Evolutionary conservation across 2,797 vertebrate genomes (phyloP).

Genomic region (Pipistrellus pygmaeus): DNA sequence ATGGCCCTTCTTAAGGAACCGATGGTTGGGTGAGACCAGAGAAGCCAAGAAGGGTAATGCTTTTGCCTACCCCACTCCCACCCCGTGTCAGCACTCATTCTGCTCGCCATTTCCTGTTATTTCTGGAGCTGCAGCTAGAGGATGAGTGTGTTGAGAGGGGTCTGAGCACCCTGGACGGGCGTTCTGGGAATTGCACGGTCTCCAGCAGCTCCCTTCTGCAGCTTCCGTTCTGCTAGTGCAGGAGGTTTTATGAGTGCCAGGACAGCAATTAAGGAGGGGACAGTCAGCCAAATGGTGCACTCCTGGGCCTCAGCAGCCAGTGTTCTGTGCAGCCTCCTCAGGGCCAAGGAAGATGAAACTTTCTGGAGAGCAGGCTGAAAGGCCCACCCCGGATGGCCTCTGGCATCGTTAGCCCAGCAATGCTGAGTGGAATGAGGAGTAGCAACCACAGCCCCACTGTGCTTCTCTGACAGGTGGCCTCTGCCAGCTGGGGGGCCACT

Average conservation of each 20-base stretch:
- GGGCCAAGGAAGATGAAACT: slow-evolving; percentile 23
- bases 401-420: not conserved
- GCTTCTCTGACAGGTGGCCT: not conserved
- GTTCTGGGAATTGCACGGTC: not conserved
- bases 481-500: not conserved
- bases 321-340: not conserved
- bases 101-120: not conserved
- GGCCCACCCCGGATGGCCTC: not conserved
- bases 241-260: slow-evolving; percentile 29
- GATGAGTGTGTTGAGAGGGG: not conserved
- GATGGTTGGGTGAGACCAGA: not conserved
- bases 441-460: not conserved
- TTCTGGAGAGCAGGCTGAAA: slow-evolving; percentile 55
- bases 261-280: slow-evolving; percentile 40
- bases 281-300: slow-evolving; percentile 40
- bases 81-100: not conserved
- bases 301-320: not conserved
- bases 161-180: not conserved
- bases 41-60: not conserved
- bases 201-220: not conserved
- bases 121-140: not conserved
- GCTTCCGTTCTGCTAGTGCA: slow-evolving; percentile 31
- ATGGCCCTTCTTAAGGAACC: not conserved
- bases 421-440: not conserved
- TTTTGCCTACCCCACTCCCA: too few relatives aligned